phyloP scores from a whole-genome alignment of 2,113 vertebrate genomes.

The Rhinichthys klamathensis region DNA sequence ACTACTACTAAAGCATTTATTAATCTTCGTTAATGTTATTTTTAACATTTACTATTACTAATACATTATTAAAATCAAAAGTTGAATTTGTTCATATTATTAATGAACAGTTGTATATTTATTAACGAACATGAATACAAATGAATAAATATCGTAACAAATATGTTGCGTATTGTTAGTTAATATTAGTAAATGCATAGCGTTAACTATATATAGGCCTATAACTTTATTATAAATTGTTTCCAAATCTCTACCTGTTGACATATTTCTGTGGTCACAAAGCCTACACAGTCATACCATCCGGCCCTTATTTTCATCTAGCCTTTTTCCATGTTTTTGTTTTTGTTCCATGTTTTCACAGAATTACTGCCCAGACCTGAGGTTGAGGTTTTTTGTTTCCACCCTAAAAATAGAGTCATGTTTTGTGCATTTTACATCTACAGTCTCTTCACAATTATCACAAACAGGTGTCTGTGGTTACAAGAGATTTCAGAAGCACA shows the following conservation, averaged over 20 bases:
- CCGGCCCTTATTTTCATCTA: neutral
- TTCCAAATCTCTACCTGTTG: neutral
- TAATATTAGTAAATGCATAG: neutral
- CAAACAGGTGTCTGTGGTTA: constrained; percentile 4
- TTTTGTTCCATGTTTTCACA: neutral
- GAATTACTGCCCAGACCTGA: neutral
- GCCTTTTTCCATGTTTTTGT: constrained; percentile 18
- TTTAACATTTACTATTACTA: too few species aligned
- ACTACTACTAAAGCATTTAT: too few species aligned
- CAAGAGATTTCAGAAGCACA: constrained; percentile 11
- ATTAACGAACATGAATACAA: neutral
- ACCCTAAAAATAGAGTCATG: neutral
- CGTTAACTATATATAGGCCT: neutral
- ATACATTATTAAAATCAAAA: too few species aligned
- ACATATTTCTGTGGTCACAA: neutral
- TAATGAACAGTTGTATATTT: too few species aligned
- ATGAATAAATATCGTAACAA: neutral
- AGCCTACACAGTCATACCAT: neutral
- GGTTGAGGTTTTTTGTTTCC: neutral
- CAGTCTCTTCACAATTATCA: neutral
- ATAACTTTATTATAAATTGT: neutral
- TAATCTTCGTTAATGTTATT: too few species aligned
- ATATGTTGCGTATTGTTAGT: neutral
- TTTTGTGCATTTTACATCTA: neutral
- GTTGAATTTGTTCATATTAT: too few species aligned